Conservation (phyloP, 1,140 invertebrate genomes). For the Grapholita molesta region DNA sequence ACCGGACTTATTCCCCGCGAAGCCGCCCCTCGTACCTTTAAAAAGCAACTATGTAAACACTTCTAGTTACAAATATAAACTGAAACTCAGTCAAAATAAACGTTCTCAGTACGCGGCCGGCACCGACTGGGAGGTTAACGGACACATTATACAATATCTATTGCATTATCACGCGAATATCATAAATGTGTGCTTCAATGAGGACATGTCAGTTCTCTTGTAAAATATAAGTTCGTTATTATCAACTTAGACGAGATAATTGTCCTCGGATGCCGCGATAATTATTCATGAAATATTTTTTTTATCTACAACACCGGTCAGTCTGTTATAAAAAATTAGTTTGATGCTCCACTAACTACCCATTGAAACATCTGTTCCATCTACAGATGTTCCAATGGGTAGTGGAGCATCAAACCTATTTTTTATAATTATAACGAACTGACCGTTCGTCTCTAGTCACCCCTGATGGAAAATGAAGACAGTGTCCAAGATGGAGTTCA, state of each 20-base stretch:
- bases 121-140: not conserved
- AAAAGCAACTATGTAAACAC: constrained; percentile 20
- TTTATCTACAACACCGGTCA: not conserved
- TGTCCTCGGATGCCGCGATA: not conserved
- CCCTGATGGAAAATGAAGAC: no score
- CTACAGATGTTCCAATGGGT: no score
- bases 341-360: no score
- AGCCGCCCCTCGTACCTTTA: constrained; percentile 35
- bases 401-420: no score
- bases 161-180: constrained; percentile 6
- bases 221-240: not conserved
- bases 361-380: no score
- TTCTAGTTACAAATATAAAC: constrained; percentile 3
- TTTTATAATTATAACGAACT: no score
- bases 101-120: not conserved
- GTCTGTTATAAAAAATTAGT: no score
- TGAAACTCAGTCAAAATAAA: constrained; percentile 16
- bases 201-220: not conserved
- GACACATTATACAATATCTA: not conserved
- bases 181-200: constrained; percentile 8
- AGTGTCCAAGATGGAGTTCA: no score
- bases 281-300: no score
- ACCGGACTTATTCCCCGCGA: constrained; percentile 3
- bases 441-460: no score
- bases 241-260: not conserved